phyloP scores from a whole-genome alignment of 1,140 invertebrate species.

The Eriocheir sinensis region DNA sequence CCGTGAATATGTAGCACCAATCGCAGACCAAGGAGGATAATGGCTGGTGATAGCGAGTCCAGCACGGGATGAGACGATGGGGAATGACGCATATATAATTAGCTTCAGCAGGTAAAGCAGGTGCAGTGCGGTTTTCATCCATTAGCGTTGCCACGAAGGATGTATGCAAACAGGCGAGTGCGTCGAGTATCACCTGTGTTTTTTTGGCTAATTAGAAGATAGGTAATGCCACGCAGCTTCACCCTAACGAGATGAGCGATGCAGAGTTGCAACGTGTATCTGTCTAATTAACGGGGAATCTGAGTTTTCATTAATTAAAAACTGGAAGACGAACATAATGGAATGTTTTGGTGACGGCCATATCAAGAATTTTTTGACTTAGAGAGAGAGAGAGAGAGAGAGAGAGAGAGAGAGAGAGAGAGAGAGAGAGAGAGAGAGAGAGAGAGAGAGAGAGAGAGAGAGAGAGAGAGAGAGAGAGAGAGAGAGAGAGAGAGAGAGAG shows the following conservation, averaged over 20 bases:
- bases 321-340: not conserved
- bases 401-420: not conserved
- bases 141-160: not conserved
- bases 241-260: not conserved
- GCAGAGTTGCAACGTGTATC: not conserved
- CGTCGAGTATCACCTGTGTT: not conserved
- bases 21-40: too few species aligned
- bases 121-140: too few species aligned
- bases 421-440: not conserved
- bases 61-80: too few species aligned
- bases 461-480: not conserved
- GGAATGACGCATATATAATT: too few species aligned
- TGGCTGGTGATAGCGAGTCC: too few species aligned
- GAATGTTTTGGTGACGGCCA: not conserved
- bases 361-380: too few species aligned
- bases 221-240: not conserved
- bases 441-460: not conserved
- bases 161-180: not conserved
- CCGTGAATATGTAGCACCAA: too few species aligned
- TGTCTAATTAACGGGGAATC: not conserved
- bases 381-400: not conserved
- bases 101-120: too few species aligned
- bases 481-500: not conserved
- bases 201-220: constrained; percentile 26
- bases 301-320: not conserved